Base-by-base conservation (phyloP, 2,113 vertebrate species). In the Lanius collurio region DNA sequence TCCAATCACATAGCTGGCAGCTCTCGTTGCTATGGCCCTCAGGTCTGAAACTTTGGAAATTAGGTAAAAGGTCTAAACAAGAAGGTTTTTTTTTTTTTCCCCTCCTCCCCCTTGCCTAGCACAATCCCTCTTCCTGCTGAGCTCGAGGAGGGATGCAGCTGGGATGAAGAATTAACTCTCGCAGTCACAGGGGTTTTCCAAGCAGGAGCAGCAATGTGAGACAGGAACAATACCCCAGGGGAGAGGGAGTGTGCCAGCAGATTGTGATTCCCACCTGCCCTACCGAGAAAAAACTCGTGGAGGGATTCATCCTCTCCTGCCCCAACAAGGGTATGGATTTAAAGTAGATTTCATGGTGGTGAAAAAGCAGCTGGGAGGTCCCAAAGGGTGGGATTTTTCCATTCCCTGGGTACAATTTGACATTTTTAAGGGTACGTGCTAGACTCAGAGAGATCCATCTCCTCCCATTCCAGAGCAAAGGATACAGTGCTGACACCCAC, bases 11-110 rank as follows among this genome's bases (percentile, higher is more conserved):
- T 88, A 3, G 3, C 44, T 8, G 7, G 73, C 79, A 78, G 80
- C 60, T 57, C 42, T 0, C 6, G 87, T 85, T 95, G 89, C 94
- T 77, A 91, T 55, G 56, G 63, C 71, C 83, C 64, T 86, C 78
- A 80, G 84, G 89, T 91, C 88, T 41, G 71, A 96, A 95, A 92
- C 84, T 91, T 70, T 62, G 60, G 78, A 96, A 96, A 97, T 91
- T 79, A 93, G 89, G 84, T 93, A 91, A 94, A 97, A 97, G 94
- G 92, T 94, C 94, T 90, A 59, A 92, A 91, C 42, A 1, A 0
- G 9, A 82, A 65, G 44, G 15, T 12, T 53, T 37, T 83, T 73
- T n/a, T 42, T 42, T 26, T 31, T 59, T 60, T 10, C 39, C 3
- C 11, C 83, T 77, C 94, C 83, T 93, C 89, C 93, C 64, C 52